Conservation (phyloP, 1,140 invertebrate genomes). For the Conus ventricosus region DNA sequence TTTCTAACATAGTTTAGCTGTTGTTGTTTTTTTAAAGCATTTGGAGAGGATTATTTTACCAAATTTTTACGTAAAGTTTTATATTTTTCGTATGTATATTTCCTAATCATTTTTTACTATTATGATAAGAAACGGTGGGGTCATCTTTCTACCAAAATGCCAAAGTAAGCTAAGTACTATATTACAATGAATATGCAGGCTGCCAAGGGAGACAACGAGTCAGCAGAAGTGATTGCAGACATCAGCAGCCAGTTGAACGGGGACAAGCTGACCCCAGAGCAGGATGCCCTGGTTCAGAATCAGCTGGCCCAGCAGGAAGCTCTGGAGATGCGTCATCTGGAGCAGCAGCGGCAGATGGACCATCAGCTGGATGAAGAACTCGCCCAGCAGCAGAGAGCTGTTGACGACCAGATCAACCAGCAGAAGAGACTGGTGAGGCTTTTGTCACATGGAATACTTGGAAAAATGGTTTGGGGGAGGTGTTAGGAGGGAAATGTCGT, state of each 20-base stretch:
- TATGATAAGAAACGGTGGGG: not conserved
- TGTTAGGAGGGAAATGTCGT: too few relatives aligned
- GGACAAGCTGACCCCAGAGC: conserved; percentile 56
- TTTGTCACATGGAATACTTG: too few relatives aligned
- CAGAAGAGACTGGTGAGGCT: conserved; percentile 68
- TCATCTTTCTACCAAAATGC: not conserved
- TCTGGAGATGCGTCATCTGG: conserved; percentile 57
- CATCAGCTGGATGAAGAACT: conserved; percentile 56
- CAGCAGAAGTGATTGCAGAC: conserved; percentile 65
- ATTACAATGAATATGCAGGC: conserved; percentile 45
- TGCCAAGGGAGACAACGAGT: conserved; percentile 59
- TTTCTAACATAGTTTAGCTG: too few relatives aligned
- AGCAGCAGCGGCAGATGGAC: conserved; percentile 55
- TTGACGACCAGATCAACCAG: conserved; percentile 61
- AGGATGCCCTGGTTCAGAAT: conserved; percentile 59
- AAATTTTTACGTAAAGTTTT: too few relatives aligned
- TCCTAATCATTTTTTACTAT: not conserved
- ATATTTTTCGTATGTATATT: not conserved
- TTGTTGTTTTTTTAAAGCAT: too few relatives aligned
- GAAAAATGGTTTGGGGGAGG: too few relatives aligned
- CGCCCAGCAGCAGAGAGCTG: conserved; percentile 44
- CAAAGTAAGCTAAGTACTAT: not conserved
- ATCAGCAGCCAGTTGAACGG: conserved; percentile 64
- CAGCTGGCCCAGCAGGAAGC: conserved; percentile 59
- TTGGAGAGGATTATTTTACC: too few relatives aligned